A percentile compares a stretch with the other conserved stretches of the same genome.
These are phyloP conservation scores for Minunthozetes semirufus DNA, from an alignment of 2,888 invertebrate species.

Conservation along the genomic window DNA sequence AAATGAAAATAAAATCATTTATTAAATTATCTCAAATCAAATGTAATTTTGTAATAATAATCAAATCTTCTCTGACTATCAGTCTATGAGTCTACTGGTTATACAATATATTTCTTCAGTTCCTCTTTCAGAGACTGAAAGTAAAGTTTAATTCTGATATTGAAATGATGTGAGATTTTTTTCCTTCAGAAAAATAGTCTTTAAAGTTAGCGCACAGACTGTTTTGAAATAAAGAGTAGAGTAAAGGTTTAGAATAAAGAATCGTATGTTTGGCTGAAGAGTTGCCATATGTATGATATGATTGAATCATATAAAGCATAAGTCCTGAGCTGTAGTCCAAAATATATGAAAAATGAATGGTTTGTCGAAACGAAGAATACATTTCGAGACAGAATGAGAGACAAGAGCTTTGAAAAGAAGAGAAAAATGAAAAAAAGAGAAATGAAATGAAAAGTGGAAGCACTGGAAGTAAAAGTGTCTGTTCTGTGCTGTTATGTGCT, in stretches of 20 bases:
- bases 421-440: not conserved
- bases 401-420: slow-evolving; percentile 15
- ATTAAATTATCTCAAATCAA: not conserved
- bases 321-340: slow-evolving; percentile 1
- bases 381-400: slow-evolving; percentile 9
- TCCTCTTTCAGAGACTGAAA: too few species aligned
- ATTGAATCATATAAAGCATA: slow-evolving; percentile 18
- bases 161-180: too few species aligned
- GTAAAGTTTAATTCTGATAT: too few species aligned
- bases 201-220: not conserved
- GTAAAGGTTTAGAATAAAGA: not conserved
- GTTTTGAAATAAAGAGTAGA: not conserved
- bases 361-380: slow-evolving; percentile 15
- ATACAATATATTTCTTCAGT: too few species aligned
- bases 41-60: too few species aligned
- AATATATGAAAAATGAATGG: slow-evolving; percentile 24
- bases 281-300: slow-evolving; percentile 21
- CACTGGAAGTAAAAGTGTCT: not conserved
- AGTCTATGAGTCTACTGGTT: too few species aligned
- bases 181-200: not conserved
- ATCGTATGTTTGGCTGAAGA: slow-evolving; percentile 13
- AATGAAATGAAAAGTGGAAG: slow-evolving; percentile 21
- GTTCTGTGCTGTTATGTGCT: too few species aligned
- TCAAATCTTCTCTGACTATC: too few species aligned
- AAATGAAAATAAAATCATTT: not conserved